Evolutionary conservation across 1,140 invertebrate genomes (phyloP), one percentile per base, ranked within the genome.

Genomic region (Drosophila bocqueti): DNA sequence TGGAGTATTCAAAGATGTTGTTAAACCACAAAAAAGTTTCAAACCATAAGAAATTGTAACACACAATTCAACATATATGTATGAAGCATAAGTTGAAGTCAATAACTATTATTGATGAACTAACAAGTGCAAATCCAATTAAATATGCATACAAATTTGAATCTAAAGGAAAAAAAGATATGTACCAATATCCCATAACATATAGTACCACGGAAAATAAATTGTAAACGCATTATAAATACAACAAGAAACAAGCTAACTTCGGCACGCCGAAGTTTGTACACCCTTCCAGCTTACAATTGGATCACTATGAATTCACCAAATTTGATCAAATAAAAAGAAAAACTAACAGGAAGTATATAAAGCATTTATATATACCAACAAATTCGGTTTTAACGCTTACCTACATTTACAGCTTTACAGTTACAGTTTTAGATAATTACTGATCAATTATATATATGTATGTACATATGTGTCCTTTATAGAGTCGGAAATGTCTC

Each of bases 21-120:
- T 62, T 66, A 63, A 24, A 2, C 31, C 31, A 45, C 29, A 63
- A 65, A 43, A 34, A 2, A 9, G 16, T 42, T 21, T 24, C 4
- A 18, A 38, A 1, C 8, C 13, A 26, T 16, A 9, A 8, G 16
- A 47, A 47, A 24, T 15, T 7, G 24, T 26, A 24, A 8, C 42
- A 43, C 1, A 40, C 38, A 42, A 16, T 42, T 40, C 38, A 7
- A 16, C 16, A 42, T 8, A 42, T n/a, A 42, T 8, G n/a, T 42
- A 42, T 16, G 7, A 42, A 16, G 42, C 8, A 43, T 16, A 10
- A 9, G n/a, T 43, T 31, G 2, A 24, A 24, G 26, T 15, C 13
- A 21, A 24, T 0, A 24, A 15, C 0, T 47, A 26, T 15, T 26
- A 16, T 16, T 49, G 3, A 29, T 26, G 2, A 29, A 49, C 16